Evolutionary conservation across 2,888 invertebrate genomes (phyloP), one percentile per base, ranked within the genome.

Genomic region (Trissolcus japonicus): DNA sequence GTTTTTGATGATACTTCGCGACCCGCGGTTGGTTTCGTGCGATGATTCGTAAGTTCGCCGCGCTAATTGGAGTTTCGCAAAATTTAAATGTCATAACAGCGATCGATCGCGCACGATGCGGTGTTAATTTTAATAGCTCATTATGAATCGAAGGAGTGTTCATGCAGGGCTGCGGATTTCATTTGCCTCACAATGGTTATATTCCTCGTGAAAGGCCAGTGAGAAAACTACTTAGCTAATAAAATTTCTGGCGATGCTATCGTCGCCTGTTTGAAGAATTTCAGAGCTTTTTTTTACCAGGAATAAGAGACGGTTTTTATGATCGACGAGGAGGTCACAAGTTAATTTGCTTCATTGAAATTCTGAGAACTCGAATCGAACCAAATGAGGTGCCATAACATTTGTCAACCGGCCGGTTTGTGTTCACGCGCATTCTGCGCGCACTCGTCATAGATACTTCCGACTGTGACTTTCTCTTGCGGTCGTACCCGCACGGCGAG

Each of bases 401-500:
- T 61, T 69, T 55, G 55, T 69, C 61, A 56, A 61, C 60, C 43
- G 61, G 46, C 25, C 16, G 25, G 13, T 13, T 48, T 54, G 40
- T 43, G 11, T 25, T 46, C 50, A 55, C 43, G 66, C 21, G 56
- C 48, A 69, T 57, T 56, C 53, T 40, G 59, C 50, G 4, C 14
- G 13, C 57, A 35, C 17, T 65, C 60, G 46, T 63, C 72, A 55
- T 62, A 69, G 67, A 63, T 46, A 73, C 76, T 77, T 74, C 73
- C 66, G 74, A 68, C 35, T 63, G 57, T 19, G 29, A 83, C 83
- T 84, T 84, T 85, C 85, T 83, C 85, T 83, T 7, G 81, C 81
- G 84, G 79, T 80, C 82, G 81, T 82, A 84, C 82, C 83, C 80
- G 82, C 82, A 83, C 81, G 77, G 82, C 83, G 80, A 71, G 57